Evolutionary conservation across 2,113 vertebrate genomes (phyloP).

Genomic region (Phainopepla nitens): DNA sequence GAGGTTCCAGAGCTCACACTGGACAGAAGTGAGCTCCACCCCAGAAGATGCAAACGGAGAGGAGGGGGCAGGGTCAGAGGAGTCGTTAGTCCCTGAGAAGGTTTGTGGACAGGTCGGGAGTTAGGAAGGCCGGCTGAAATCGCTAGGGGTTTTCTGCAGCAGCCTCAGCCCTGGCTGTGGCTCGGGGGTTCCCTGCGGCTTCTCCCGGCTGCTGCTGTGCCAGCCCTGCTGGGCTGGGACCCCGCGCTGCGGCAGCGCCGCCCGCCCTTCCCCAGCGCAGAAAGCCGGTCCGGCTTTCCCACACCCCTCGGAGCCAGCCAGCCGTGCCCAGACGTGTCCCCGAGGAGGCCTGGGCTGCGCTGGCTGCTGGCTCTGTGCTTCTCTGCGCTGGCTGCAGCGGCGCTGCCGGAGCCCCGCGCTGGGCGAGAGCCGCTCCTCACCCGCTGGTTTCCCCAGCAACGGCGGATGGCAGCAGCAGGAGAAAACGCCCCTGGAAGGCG

Average conservation of each 20-base stretch:
- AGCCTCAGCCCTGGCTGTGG: background rate
- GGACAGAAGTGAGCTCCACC: background rate
- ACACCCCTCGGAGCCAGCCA: background rate
- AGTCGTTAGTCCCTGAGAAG: background rate
- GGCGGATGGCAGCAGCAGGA: background rate
- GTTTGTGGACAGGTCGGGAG: background rate
- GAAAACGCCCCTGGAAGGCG: background rate
- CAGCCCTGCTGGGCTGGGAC: background rate
- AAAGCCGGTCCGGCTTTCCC: background rate
- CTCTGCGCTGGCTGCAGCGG: too few relatives aligned
- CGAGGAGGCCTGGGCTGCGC: too few relatives aligned
- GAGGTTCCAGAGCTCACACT: background rate
- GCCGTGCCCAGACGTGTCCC: too few relatives aligned
- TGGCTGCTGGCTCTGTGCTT: too few relatives aligned
- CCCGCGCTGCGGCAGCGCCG: fast-evolving
- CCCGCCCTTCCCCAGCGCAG: background rate
- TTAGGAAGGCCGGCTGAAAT: background rate
- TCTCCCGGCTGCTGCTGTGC: background rate
- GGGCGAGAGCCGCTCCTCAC: background rate
- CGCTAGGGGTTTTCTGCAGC: background rate
- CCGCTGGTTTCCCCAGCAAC: constrained; percentile 61
- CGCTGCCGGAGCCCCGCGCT: too few relatives aligned
- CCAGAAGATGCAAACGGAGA: background rate
- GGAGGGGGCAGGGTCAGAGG: background rate
- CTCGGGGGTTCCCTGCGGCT: background rate